phyloP scores from a whole-genome alignment of 2,113 vertebrate genomes.

The Grammomys surdaster region DNA sequence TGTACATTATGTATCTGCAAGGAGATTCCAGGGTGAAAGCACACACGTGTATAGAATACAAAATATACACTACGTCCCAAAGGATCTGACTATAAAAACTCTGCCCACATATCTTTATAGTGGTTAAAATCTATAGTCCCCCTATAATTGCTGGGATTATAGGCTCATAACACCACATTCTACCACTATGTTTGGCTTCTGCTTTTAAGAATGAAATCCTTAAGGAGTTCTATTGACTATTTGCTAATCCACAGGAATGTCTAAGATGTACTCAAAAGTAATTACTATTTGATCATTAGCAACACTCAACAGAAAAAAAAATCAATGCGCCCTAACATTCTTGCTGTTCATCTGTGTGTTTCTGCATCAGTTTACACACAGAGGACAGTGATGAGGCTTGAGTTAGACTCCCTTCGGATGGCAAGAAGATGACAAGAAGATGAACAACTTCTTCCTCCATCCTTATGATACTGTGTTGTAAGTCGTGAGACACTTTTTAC shows the following conservation, averaged over 20 bases:
- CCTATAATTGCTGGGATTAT: background rate
- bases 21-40: background rate
- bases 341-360: background rate
- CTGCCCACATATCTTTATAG: background rate
- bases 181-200: background rate
- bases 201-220: slow-evolving; percentile 2
- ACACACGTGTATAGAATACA: background rate
- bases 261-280: background rate
- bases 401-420: background rate
- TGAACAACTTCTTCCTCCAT: background rate
- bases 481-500: background rate
- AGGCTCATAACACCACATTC: background rate
- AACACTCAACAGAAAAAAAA: background rate
- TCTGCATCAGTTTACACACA: background rate
- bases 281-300: background rate
- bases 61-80: background rate
- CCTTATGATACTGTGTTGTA: background rate
- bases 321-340: background rate
- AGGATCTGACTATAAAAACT: no score
- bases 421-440: background rate
- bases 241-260: slow-evolving; percentile 8
- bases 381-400: background rate
- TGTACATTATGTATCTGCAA: background rate
- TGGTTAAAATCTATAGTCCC: background rate
- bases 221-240: background rate